Base-by-base conservation (phyloP, 1,140 invertebrate genomes). In the Asbolus verrucosus region DNA sequence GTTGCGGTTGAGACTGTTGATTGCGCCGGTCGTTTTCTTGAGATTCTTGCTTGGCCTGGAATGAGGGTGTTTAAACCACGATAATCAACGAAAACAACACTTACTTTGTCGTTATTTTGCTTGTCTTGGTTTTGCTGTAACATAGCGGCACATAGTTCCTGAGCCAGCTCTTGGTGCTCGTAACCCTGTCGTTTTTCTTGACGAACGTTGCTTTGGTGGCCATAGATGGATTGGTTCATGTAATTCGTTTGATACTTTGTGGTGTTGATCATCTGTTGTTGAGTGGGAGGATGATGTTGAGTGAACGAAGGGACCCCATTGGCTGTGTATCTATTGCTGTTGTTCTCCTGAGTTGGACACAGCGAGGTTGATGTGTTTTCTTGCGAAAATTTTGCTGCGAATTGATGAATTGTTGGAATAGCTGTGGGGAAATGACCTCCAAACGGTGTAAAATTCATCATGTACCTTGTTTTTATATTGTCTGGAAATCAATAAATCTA, bases 371-470 rank as follows among this genome's bases (percentile, higher is more conserved):
- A 62, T 27, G 81, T 79, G 67, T 83, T 83, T 72, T 86, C 83
- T 74, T 87, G 85, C 36, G 83, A 65, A 65, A 84, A 82, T 75
- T 84, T 84, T 13, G 82, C 83, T 1, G 86, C 83, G 74, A 88
- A 88, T 76, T 89, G 87, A 81, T 88, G 87, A 69, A 89, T 88
- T 65, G 85, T 85, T 41, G 87, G 86, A 77, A 88, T 87, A 31
- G 86, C 83, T 72, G 85, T 83, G 66, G 87, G 85, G 81, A 89
- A 88, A 70, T 88, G 87, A 72, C 86, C 84, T 77, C 86, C 87
- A 77, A 88, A 89, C 71, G 86, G 86, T 77, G 87, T 84, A 78
- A 89, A 89, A 84, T 88, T 89, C 87, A 89, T 89, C 43, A 38
- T 76, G 19, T 27, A 62, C 9, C 33, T 62, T 15, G 43, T 31